Evolutionary conservation across 2,797 vertebrate genomes (phyloP).

Genomic region (Pantherophis vulpinus): DNA sequence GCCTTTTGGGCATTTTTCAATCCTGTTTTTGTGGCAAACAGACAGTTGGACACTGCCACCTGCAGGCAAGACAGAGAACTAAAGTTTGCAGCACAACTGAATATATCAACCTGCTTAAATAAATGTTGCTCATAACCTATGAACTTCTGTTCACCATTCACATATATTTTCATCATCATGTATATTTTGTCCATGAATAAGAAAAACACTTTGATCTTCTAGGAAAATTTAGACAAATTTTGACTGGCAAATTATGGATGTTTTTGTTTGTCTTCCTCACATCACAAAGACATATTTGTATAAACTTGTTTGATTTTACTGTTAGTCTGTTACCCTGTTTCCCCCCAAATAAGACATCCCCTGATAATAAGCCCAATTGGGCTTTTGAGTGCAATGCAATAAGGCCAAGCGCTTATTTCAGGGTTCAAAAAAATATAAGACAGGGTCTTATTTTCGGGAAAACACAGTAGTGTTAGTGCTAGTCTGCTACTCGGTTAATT

Average conservation of each 20-base stretch:
- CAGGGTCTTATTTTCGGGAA: too few relatives aligned
- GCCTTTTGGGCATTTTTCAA: neutral
- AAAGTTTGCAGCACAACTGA: slow-evolving; percentile 30
- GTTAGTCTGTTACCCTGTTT: neutral
- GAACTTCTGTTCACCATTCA: neutral
- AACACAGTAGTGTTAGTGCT: too few relatives aligned
- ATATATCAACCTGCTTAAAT: slow-evolving; percentile 34
- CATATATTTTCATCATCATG: neutral
- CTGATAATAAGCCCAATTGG: too few relatives aligned
- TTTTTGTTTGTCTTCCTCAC: neutral
- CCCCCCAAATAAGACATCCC: too few relatives aligned
- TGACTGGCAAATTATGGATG: neutral
- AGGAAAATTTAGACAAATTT: neutral
- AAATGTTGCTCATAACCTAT: neutral
- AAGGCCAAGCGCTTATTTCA: too few relatives aligned
- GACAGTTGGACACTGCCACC: slow-evolving; percentile 62
- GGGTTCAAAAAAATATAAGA: too few relatives aligned
- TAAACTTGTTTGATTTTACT: neutral
- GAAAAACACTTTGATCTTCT: slow-evolving; percentile 26
- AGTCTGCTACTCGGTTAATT: too few relatives aligned
- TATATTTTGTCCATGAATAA: neutral
- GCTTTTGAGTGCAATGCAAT: too few relatives aligned
- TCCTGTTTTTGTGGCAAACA: slow-evolving; percentile 36
- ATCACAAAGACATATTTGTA: neutral
- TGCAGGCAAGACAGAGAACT: slow-evolving; percentile 57